Evolutionary conservation across 2,797 vertebrate genomes (phyloP).

Genomic region (Dendrocincla tyrannina): DNA sequence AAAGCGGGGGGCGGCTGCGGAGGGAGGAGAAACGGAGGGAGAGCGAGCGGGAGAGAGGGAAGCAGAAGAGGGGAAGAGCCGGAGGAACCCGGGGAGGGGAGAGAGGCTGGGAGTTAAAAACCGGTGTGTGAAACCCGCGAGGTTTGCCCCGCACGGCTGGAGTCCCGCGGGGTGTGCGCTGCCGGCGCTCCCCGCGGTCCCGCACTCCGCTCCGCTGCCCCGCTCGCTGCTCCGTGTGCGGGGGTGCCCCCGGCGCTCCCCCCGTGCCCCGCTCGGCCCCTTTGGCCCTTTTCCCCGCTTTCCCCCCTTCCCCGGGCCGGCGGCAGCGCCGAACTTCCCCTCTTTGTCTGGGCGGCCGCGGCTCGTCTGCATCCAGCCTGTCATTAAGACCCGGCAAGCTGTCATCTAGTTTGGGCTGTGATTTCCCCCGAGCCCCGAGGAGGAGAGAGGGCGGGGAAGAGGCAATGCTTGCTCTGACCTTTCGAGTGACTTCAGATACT

Average conservation of each 20-base stretch:
- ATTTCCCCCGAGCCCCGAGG: neutral
- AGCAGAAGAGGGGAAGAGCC: constrained; percentile 19
- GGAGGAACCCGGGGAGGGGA: neutral
- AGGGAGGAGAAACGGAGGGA: constrained; percentile 39
- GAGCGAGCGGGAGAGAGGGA: constrained; percentile 27
- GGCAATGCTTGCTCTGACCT: constrained; percentile 13
- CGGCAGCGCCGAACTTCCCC: neutral
- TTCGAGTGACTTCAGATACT: neutral
- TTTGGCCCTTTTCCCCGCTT: neutral
- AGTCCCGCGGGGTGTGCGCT: neutral
- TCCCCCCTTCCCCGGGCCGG: neutral
- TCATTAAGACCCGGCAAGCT: constrained; percentile 24
- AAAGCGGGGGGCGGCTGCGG: neutral
- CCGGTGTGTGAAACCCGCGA: constrained; percentile 4
- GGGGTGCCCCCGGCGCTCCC: neutral
- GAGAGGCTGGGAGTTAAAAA: neutral
- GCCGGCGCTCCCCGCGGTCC: neutral
- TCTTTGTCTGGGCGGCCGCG: constrained; percentile 25
- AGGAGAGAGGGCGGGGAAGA: neutral
- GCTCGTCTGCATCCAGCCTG: neutral
- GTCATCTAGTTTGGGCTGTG: constrained; percentile 21
- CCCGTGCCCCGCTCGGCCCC: neutral
- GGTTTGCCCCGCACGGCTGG: constrained; percentile 41
- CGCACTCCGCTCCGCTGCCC: too few relatives aligned
- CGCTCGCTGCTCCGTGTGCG: too few relatives aligned